A percentile compares a stretch with the other conserved stretches of the same genome.
phyloP scores from a whole-genome alignment of 2,113 vertebrate species.

The Salvelinus alpinus region DNA sequence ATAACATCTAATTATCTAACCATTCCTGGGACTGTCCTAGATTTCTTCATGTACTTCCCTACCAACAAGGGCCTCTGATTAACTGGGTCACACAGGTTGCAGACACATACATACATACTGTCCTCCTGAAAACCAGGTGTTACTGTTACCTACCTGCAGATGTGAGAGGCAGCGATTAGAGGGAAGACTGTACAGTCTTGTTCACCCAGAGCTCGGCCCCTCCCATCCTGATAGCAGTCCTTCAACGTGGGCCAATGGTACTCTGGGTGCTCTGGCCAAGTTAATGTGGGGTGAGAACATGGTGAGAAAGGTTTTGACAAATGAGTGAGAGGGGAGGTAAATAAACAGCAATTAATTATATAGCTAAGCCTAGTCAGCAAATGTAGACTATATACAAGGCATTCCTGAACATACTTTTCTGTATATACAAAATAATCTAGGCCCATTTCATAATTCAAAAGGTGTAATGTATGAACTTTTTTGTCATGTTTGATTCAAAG shows the following conservation, averaged over 20 bases:
- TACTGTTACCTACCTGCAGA: conserved; percentile 80
- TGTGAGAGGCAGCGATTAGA: conserved; percentile 57
- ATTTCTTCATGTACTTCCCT: too few species aligned
- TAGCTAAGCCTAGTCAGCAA: too few species aligned
- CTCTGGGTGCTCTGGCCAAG: conserved; percentile 16
- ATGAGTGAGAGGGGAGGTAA: background rate
- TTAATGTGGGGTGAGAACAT: background rate
- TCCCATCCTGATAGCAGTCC: conserved; percentile 81
- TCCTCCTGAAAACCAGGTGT: conserved; percentile 36
- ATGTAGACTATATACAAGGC: too few species aligned
- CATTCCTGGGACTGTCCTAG: too few species aligned
- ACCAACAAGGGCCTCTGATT: too few species aligned
- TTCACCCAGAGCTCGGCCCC: conserved; percentile 65
- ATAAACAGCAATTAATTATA: too few species aligned
- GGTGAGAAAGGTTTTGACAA: background rate
- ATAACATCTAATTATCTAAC: too few species aligned
- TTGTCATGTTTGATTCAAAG: too few species aligned
- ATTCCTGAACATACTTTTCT: too few species aligned
- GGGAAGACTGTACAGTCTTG: conserved; percentile 73
- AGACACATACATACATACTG: too few species aligned
- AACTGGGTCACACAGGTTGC: too few species aligned
- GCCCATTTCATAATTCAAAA: background rate
- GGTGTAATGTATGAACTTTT: background rate
- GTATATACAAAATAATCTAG: background rate
- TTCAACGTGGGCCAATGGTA: conserved; percentile 54